Evolutionary conservation across 2,888 invertebrate genomes (phyloP).

Genomic region (Achlya flavicornis): DNA sequence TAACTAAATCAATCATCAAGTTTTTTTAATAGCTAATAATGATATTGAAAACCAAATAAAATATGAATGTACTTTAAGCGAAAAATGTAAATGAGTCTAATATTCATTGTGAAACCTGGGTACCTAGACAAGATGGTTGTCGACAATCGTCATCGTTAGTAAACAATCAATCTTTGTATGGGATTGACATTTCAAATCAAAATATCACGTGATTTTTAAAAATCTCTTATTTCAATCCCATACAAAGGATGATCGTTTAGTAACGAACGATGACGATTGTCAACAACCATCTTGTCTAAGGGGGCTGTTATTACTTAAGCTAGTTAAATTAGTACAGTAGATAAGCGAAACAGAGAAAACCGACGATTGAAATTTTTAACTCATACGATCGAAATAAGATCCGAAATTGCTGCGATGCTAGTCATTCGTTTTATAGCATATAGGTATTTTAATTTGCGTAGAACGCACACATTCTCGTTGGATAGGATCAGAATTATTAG

Average conservation of each 20-base stretch:
- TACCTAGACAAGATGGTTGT: too few species aligned
- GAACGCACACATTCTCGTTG: constrained; percentile 54
- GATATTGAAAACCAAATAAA: neutral
- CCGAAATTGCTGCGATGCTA: constrained; percentile 49
- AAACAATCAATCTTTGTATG: too few species aligned
- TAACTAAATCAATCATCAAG: too few species aligned
- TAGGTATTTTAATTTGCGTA: constrained; percentile 42
- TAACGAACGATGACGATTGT: too few species aligned
- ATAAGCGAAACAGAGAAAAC: neutral
- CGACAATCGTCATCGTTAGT: too few species aligned
- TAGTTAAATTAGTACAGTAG: neutral
- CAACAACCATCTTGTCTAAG: too few species aligned
- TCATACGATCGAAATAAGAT: constrained; percentile 17
- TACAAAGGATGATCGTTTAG: too few species aligned
- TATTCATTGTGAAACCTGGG: neutral
- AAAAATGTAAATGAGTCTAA: neutral
- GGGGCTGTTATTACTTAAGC: neutral
- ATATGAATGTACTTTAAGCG: neutral
- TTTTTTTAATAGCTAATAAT: neutral
- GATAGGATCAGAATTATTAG: constrained; percentile 13
- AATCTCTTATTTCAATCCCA: too few species aligned
- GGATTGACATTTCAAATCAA: too few species aligned
- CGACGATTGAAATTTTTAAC: neutral
- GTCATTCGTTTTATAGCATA: constrained; percentile 42
- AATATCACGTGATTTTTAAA: too few species aligned